phyloP scores from a whole-genome alignment of 1,140 invertebrate genomes.

The Drepana arcuata region DNA sequence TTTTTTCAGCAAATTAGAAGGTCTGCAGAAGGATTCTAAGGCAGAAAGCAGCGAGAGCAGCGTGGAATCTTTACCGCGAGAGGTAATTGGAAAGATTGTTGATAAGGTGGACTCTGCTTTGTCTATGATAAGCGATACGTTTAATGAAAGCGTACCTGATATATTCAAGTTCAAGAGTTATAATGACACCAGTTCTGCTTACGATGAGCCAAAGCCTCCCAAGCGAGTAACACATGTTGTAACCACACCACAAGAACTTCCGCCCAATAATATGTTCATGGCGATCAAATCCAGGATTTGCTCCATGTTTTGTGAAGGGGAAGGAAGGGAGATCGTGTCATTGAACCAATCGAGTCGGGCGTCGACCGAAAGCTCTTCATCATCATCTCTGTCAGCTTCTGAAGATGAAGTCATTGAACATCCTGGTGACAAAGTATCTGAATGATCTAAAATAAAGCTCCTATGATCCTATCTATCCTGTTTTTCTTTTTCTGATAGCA shows the following conservation, averaged over 20 bases:
- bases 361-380: too few relatives aligned
- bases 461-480: too few relatives aligned
- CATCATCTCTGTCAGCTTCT: too few relatives aligned
- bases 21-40: constrained; percentile 1
- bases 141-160: constrained; percentile 4
- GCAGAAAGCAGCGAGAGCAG: background rate
- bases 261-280: constrained; percentile 19
- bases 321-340: too few relatives aligned
- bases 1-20: constrained; percentile 1
- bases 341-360: too few relatives aligned
- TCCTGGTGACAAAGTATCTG: too few relatives aligned
- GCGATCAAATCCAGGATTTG: constrained; percentile 30
- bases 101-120: constrained; percentile 13
- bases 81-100: constrained; percentile 2
- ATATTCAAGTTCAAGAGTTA: constrained; percentile 2
- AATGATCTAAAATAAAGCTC: too few relatives aligned
- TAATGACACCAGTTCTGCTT: constrained; percentile 8
- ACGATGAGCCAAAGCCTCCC: constrained; percentile 10
- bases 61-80: background rate
- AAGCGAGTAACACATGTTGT: constrained; percentile 9
- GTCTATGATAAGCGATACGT: constrained; percentile 11
- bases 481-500: too few relatives aligned
- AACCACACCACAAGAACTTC: constrained; percentile 7
- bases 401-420: too few relatives aligned
- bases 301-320: constrained; percentile 34